Percentiles rank a stretch among this genome's conserved stretches.
These are phyloP conservation scores for Nomada goodeniana DNA, from an alignment of 2,888 invertebrate species.

Conservation along the genomic window DNA sequence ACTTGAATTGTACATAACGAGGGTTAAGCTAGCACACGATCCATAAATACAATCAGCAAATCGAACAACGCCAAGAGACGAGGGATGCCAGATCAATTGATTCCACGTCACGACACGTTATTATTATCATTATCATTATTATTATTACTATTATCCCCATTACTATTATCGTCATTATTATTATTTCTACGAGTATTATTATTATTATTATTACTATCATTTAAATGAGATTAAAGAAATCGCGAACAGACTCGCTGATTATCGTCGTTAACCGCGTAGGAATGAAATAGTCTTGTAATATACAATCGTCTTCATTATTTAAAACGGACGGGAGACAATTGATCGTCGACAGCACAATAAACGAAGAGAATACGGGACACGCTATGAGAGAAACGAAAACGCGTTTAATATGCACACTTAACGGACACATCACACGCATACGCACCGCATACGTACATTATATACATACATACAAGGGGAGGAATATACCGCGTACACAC, in stretches of 20 bases:
- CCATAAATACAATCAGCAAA: constrained; percentile 82
- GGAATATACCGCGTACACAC: background rate
- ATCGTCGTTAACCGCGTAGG: background rate
- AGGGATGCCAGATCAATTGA: constrained; percentile 65
- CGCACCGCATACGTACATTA: constrained; percentile 11
- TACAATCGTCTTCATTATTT: constrained; percentile 34
- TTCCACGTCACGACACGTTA: constrained; percentile 54
- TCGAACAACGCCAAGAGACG: constrained; percentile 58
- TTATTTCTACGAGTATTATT: background rate
- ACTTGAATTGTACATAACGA: constrained; percentile 81
- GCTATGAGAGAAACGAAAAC: constrained; percentile 14
- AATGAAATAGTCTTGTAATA: constrained; percentile 18
- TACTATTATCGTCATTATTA: constrained; percentile 7
- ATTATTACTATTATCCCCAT: background rate
- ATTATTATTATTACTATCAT: constrained; percentile 1
- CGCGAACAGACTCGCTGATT: background rate
- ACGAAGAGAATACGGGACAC: constrained; percentile 42
- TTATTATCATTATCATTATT: constrained; percentile 2
- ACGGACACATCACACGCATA: background rate
- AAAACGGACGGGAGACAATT: constrained; percentile 72
- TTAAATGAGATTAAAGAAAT: background rate
- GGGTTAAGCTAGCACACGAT: constrained; percentile 80
- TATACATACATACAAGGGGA: background rate
- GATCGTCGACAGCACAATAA: constrained; percentile 77
- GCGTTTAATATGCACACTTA: constrained; percentile 12